Base-by-base conservation (phyloP, 1,140 invertebrate species). In the Meloidogyne chitwoodi region DNA sequence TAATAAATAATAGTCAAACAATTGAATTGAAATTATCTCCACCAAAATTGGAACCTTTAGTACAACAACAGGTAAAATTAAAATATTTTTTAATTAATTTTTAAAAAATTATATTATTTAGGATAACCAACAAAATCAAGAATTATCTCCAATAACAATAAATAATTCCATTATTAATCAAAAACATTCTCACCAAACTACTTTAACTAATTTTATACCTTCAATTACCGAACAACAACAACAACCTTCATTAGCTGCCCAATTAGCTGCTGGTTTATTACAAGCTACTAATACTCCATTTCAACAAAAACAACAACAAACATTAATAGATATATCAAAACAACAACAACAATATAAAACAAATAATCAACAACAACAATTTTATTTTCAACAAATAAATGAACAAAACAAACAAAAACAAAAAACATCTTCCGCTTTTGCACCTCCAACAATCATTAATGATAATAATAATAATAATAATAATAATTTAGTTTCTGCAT, bases 181-280 rank as follows among this genome's bases (percentile, higher is more conserved):
- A 74, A 26, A n/a, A 29, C 68, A 26, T 24, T 64, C 68, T 6
- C 69, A 38, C 4, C 34, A 38, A 38, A 4, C 29, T 44, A 19
- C 67, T 14, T 48, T 75, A n/a, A 5, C 74, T 34, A 75, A 75
- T 75, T 75, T 75, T 44, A 75, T 75, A 74, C 68, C 74, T 26
- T 62, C 65, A 75, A 5, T 48, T n/a, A 26, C 56, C 19, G n/a
- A n/a, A 62, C 69, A 29, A 63, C 48, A 48, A 29, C 70, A 65
- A 56, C 70, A 73, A 10, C 71, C 71, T 34, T 73, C 71, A 31
- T 31, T 73, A 64, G 71, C 71, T 56, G 71, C 71, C 1, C 71
- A 73, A 61, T 34, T 73, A 10, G 71, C 71, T 34, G 71, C 29
- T 48, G 56, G 71, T 31, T 64, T 73, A 64, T 63, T 73, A 64